These are phyloP conservation scores for Trichomalopsis sarcophagae DNA, from an alignment of 1,140 invertebrate species.

Conservation along the genomic window DNA sequence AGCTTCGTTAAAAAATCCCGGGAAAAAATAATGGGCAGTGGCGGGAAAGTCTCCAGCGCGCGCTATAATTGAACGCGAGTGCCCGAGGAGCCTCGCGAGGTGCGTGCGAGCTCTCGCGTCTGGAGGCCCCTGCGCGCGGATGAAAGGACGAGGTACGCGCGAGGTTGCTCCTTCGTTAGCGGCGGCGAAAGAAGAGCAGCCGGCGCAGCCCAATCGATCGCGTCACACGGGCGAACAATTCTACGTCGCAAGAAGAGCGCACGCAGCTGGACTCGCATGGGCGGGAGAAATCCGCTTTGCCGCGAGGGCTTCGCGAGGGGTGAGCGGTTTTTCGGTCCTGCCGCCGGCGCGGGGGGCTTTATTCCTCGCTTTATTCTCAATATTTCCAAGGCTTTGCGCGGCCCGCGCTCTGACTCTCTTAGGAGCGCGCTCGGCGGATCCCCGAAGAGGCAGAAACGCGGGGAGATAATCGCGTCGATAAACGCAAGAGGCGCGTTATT, in stretches of 20 bases:
- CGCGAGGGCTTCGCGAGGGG: slow-evolving; percentile 47
- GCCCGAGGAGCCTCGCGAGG: not conserved
- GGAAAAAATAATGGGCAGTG: not conserved
- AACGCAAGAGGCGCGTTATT: too few relatives aligned
- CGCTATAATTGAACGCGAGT: not conserved
- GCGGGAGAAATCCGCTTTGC: slow-evolving; percentile 50
- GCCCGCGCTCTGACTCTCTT: too few relatives aligned
- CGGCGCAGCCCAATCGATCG: slow-evolving; percentile 23
- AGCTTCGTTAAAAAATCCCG: too few relatives aligned
- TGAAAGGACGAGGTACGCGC: not conserved
- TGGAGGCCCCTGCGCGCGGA: not conserved
- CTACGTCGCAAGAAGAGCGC: not conserved
- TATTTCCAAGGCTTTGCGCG: slow-evolving; percentile 68
- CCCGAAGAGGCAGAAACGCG: not conserved
- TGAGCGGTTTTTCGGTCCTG: not conserved
- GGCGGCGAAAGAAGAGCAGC: not conserved
- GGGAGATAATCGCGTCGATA: too few relatives aligned
- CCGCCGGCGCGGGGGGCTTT: slow-evolving; percentile 53
- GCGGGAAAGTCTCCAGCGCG: not conserved
- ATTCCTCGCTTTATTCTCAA: slow-evolving; percentile 69
- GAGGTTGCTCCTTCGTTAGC: slow-evolving; percentile 12
- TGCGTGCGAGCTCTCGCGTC: not conserved
- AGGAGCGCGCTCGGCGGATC: too few relatives aligned
- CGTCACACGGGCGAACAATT: slow-evolving; percentile 5
- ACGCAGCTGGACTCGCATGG: slow-evolving; percentile 2